Percentiles rank a stretch among this genome's conserved stretches.
Evolutionary conservation across 1,140 invertebrate species (phyloP).

Genomic region (Pseudobourletiella spinata): DNA sequence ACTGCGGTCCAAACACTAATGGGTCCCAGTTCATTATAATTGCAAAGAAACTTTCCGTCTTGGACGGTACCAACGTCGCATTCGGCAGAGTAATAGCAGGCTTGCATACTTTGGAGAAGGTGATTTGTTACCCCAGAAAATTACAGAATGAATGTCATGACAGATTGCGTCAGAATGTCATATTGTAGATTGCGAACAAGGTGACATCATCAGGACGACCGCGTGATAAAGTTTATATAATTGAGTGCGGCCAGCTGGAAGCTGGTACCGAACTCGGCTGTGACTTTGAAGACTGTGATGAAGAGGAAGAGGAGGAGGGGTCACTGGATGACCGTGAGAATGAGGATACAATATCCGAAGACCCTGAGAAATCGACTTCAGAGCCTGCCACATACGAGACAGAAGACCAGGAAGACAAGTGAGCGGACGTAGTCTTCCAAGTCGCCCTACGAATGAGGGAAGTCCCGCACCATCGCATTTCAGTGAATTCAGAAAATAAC

Average conservation of each 20-base stretch:
- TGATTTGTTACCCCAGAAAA: neutral
- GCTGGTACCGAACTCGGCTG: neutral
- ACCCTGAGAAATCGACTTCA: neutral
- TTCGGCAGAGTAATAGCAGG: conserved; percentile 24
- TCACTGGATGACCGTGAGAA: neutral
- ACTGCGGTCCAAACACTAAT: conserved; percentile 55
- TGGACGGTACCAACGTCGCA: conserved; percentile 31
- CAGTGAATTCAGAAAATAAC: too few species aligned
- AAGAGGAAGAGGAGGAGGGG: conserved; percentile 6
- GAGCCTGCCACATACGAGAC: neutral
- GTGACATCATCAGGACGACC: conserved; percentile 2
- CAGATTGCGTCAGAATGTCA: neutral
- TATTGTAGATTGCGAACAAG: neutral
- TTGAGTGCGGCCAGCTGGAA: conserved; percentile 17
- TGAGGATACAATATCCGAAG: neutral
- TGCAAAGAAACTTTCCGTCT: conserved; percentile 11
- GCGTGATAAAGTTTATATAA: conserved; percentile 17
- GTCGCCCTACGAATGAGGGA: too few species aligned
- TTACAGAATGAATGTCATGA: neutral
- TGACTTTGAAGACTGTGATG: neutral
- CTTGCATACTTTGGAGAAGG: conserved; percentile 16
- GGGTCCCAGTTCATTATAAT: conserved; percentile 33
- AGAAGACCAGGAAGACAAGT: neutral
- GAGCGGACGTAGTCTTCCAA: too few species aligned
- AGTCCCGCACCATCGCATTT: too few species aligned